phyloP scores from a whole-genome alignment of 2,888 invertebrate genomes.

The Oxytorus armatus region DNA sequence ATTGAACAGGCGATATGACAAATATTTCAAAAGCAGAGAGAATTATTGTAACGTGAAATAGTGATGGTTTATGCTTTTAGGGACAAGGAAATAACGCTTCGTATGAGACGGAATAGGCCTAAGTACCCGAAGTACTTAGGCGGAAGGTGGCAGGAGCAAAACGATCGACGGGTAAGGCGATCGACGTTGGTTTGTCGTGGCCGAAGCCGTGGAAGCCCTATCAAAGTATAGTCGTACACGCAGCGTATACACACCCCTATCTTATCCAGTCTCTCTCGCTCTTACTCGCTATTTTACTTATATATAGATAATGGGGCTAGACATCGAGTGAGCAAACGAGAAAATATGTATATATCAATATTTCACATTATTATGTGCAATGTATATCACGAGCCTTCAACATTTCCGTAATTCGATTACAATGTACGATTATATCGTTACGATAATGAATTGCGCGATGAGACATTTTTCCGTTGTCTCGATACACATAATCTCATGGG shows the following conservation, averaged over 20 bases:
- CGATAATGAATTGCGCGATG: not conserved
- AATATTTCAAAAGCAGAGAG: slow-evolving; percentile 39
- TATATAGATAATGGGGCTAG: slow-evolving; percentile 8
- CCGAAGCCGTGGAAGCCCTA: slow-evolving; percentile 83
- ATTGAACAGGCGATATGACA: slow-evolving; percentile 40
- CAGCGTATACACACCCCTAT: slow-evolving; percentile 68
- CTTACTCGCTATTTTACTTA: slow-evolving; percentile 51
- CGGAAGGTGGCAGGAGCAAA: slow-evolving; percentile 80
- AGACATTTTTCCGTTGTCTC: not conserved
- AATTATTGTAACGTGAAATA: slow-evolving; percentile 41
- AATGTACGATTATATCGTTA: not conserved
- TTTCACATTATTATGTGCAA: slow-evolving; percentile 17
- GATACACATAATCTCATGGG: no score
- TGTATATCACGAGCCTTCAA: slow-evolving; percentile 8
- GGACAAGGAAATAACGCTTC: slow-evolving; percentile 50
- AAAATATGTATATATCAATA: slow-evolving; percentile 1
- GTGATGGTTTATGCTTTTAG: slow-evolving; percentile 24
- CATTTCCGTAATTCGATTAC: slow-evolving; percentile 14
- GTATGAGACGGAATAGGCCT: slow-evolving; percentile 64
- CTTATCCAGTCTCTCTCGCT: slow-evolving; percentile 68
- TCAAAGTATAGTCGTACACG: slow-evolving; percentile 73
- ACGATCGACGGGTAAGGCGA: slow-evolving; percentile 84
- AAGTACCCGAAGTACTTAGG: slow-evolving; percentile 80
- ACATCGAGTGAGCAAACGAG: slow-evolving; percentile 16
- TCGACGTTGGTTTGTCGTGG: slow-evolving; percentile 84